Evolutionary conservation across 1,140 invertebrate genomes (phyloP).

Genomic region (Theocolax elegans): DNA sequence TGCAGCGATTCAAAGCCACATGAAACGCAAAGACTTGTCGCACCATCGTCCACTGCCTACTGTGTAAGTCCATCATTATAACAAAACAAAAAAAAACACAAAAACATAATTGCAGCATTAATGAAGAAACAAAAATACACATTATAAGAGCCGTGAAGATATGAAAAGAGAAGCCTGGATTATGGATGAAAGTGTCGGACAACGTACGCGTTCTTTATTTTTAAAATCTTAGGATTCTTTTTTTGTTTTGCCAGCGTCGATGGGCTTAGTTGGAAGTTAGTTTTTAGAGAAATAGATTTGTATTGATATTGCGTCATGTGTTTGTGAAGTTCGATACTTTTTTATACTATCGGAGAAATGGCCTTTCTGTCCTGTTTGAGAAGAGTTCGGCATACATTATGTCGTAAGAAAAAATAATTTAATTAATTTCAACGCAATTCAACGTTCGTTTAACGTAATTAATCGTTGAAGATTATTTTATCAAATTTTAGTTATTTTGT

Average conservation of each 20-base stretch:
- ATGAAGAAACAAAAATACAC: too few relatives aligned
- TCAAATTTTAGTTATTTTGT: too few relatives aligned
- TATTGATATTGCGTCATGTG: too few relatives aligned
- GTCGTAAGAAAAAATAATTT: too few relatives aligned
- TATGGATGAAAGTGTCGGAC: too few relatives aligned
- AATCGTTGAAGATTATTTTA: too few relatives aligned
- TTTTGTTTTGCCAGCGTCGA: conserved; percentile 54
- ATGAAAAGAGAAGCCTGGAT: too few relatives aligned
- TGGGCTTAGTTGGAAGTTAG: conserved; percentile 1
- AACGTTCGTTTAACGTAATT: too few relatives aligned
- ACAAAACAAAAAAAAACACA: background rate
- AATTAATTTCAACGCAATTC: too few relatives aligned
- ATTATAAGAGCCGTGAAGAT: too few relatives aligned
- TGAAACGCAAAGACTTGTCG: conserved; percentile 60
- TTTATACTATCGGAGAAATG: conserved; percentile 23
- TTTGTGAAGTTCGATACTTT: conserved; percentile 20
- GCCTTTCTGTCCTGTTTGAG: conserved; percentile 24
- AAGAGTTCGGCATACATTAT: conserved; percentile 2
- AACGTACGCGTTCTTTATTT: too few relatives aligned
- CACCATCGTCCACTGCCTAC: conserved; percentile 61
- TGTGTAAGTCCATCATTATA: conserved; percentile 52
- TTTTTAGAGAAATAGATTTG: too few relatives aligned
- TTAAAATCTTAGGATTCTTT: background rate
- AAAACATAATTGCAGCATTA: conserved; percentile 12
- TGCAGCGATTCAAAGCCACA: conserved; percentile 55